Percentiles rank a stretch among this genome's conserved stretches.
Evolutionary conservation across 2,888 invertebrate species (phyloP).

Genomic region (Sepioteuthis lessoniana): DNA sequence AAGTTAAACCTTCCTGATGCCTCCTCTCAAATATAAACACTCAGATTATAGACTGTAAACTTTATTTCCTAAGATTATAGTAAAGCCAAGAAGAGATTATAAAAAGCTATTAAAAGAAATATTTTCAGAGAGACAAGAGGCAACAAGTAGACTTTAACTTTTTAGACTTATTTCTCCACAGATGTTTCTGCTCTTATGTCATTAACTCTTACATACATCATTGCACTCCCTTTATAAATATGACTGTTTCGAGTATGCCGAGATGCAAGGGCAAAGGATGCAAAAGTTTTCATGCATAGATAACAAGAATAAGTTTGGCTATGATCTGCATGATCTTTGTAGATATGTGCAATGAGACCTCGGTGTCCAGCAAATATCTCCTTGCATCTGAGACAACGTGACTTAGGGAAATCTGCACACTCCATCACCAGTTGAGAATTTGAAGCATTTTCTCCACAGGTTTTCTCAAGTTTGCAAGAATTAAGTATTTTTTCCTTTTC

Average conservation of each 20-base stretch:
- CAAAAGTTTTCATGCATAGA: not conserved
- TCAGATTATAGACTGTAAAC: too few species aligned
- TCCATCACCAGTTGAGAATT: not conserved
- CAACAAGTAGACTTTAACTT: not conserved
- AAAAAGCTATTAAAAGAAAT: not conserved
- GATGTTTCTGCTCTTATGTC: not conserved
- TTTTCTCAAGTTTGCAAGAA: not conserved
- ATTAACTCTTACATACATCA: not conserved
- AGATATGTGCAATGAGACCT: constrained; percentile 17
- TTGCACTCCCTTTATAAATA: not conserved
- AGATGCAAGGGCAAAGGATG: not conserved
- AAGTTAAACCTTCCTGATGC: too few species aligned
- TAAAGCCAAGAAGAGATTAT: too few species aligned
- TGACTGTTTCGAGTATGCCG: not conserved
- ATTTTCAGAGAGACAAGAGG: not conserved
- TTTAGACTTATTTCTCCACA: not conserved
- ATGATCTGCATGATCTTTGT: not conserved
- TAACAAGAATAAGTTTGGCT: not conserved
- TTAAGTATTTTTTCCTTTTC: not conserved
- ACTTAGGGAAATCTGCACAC: not conserved
- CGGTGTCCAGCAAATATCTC: constrained; percentile 15
- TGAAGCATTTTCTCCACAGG: not conserved
- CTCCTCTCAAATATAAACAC: too few species aligned
- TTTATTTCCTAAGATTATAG: too few species aligned
- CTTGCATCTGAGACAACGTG: not conserved